These are phyloP conservation scores for Lomographa bimaculata DNA, from an alignment of 2,888 invertebrate species.

Conservation along the genomic window DNA sequence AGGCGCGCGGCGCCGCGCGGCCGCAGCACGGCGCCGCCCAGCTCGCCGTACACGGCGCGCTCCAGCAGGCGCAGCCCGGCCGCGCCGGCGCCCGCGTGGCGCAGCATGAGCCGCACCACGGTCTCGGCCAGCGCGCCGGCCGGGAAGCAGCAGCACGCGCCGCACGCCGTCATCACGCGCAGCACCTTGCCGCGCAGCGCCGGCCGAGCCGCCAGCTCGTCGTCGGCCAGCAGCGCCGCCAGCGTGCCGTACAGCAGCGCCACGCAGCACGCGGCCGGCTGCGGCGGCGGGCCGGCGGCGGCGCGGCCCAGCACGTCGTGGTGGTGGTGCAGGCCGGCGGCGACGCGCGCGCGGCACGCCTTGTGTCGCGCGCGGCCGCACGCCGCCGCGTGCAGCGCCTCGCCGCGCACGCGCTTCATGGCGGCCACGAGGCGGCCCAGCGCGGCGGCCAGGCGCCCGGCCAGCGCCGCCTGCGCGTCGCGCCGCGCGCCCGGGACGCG, in stretches of 20 bases:
- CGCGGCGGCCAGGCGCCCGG: no score
- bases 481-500: no score
- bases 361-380: constrained; percentile 80
- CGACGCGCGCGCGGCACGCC: constrained; percentile 68
- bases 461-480: no score
- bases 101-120: constrained; percentile 73
- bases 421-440: no score
- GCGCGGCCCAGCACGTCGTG: constrained; percentile 82
- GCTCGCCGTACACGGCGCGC: constrained; percentile 82
- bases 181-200: constrained; percentile 74
- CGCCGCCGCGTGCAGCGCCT: constrained; percentile 80
- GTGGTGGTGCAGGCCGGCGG: constrained; percentile 82
- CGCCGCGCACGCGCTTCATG: constrained; percentile 83
- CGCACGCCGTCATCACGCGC: constrained; percentile 81
- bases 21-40: constrained; percentile 74
- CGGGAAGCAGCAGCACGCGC: constrained; percentile 86
- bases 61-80: constrained; percentile 81
- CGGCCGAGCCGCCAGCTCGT: constrained; percentile 58
- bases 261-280: constrained; percentile 80
- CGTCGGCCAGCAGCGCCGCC: constrained; percentile 71
- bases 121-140: constrained; percentile 76
- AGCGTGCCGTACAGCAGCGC: constrained; percentile 82
- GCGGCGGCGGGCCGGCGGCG: constrained; percentile 57
- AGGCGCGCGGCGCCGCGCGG: constrained; percentile 63
- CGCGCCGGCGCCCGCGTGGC: constrained; percentile 60